Conservation (phyloP, 2,797 vertebrate species). For the Allobates femoralis region DNA sequence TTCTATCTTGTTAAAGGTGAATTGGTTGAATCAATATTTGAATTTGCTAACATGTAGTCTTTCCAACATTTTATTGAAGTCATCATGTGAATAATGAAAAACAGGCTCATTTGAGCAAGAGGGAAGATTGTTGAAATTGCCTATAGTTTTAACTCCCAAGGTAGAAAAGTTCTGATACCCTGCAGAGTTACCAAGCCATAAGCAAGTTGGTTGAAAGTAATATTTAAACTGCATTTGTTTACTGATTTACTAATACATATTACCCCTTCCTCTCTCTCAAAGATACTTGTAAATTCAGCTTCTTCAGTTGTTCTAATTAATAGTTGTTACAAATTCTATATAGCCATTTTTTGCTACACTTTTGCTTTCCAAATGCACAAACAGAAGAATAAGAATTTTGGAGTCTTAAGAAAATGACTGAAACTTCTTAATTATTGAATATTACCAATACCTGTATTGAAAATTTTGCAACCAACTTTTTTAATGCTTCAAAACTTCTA, state of each 20-base stretch:
- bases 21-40: conserved; percentile 44
- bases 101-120: not conserved
- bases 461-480: not conserved
- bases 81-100: conserved; percentile 22
- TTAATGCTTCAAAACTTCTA: not conserved
- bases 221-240: not conserved
- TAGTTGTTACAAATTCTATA: too few relatives aligned
- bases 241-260: not conserved
- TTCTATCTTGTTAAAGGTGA: conserved; percentile 25
- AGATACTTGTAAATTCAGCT: too few relatives aligned
- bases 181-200: not conserved
- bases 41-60: conserved; percentile 11
- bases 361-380: too few relatives aligned
- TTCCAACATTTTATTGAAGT: not conserved
- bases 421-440: not conserved
- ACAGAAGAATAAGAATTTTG: not conserved
- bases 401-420: not conserved
- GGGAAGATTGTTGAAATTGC: not conserved
- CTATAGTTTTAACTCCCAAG: not conserved
- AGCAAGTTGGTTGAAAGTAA: not conserved
- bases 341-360: too few relatives aligned
- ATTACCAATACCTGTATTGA: not conserved
- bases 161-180: not conserved
- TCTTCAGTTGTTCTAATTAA: too few relatives aligned
- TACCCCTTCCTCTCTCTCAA: too few relatives aligned